A percentile compares a stretch with the other conserved stretches of the same genome.
phyloP scores from a whole-genome alignment of 2,888 invertebrate genomes.

The Teleogryllus oceanicus region DNA sequence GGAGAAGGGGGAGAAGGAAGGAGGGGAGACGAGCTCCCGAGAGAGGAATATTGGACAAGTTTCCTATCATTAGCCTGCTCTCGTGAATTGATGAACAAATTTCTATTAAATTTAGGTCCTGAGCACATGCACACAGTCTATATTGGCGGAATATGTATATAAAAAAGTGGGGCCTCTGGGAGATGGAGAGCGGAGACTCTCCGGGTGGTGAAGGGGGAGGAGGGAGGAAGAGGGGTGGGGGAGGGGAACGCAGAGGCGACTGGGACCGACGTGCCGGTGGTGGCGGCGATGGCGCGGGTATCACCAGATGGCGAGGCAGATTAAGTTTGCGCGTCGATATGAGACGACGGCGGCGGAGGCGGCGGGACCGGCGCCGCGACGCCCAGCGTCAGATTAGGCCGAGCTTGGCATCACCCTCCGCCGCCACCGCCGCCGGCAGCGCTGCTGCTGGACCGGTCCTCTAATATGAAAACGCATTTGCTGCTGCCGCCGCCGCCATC shows the following conservation, averaged over 20 bases:
- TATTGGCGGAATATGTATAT: conserved; percentile 18
- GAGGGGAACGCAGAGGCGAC: not conserved
- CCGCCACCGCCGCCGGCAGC: not conserved
- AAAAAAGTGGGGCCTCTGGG: not conserved
- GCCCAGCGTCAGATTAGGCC: conserved; percentile 4
- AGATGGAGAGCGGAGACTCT: conserved; percentile 31
- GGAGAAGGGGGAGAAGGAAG: not conserved
- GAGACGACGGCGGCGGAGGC: not conserved
- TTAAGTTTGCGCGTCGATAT: conserved; percentile 18
- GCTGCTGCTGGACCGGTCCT: not conserved
- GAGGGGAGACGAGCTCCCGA: not conserved
- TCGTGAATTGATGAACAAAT: conserved; percentile 53
- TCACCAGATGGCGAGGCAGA: conserved; percentile 18
- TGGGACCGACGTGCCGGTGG: not conserved
- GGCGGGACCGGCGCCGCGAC: not conserved
- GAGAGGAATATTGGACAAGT: conserved; percentile 37
- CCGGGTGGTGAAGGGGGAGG: conserved; percentile 26
- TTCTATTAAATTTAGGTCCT: conserved; percentile 50
- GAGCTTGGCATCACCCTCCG: not conserved
- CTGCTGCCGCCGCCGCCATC: not conserved
- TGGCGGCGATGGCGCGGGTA: not conserved
- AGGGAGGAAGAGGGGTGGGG: not conserved
- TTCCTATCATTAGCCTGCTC: conserved; percentile 37
- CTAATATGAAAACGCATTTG: not conserved
- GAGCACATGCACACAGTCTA: conserved; percentile 18